These are phyloP conservation scores for Parasteatoda tepidariorum DNA, from an alignment of 1,140 invertebrate species.

Conservation along the genomic window DNA sequence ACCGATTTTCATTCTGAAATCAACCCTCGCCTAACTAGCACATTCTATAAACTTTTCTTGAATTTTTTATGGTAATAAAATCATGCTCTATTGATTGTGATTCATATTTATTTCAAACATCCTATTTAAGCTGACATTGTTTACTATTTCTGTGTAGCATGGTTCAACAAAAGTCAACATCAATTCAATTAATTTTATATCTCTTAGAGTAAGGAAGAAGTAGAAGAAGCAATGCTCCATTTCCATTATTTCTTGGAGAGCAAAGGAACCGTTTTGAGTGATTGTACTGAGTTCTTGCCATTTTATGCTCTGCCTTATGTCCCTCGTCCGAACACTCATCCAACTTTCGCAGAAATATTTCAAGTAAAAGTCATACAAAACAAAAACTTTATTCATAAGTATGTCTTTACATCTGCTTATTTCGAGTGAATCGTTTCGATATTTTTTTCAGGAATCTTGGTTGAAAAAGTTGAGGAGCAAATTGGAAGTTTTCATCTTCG, in stretches of 20 bases:
- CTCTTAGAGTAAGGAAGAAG: constrained; percentile 62
- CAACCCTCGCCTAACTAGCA: no score
- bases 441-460: constrained; percentile 67
- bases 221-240: constrained; percentile 69
- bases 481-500: constrained; percentile 68
- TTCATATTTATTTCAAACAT: no score
- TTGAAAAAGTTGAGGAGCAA: constrained; percentile 66
- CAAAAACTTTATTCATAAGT: no score
- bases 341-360: constrained; percentile 73
- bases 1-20: no score
- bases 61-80: no score
- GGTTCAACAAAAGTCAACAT: no score
- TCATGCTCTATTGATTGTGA: no score
- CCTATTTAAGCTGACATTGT: no score
- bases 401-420: constrained; percentile 50
- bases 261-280: constrained; percentile 71
- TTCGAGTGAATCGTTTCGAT: not conserved
- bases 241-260: constrained; percentile 73
- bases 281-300: constrained; percentile 72
- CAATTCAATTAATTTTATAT: no score
- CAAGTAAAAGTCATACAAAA: no score
- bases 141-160: no score
- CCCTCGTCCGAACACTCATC: constrained; percentile 72
- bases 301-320: constrained; percentile 75
- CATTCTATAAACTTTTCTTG: no score